Evolutionary conservation across 2,888 invertebrate genomes (phyloP).

Genomic region (Hyles lineata): DNA sequence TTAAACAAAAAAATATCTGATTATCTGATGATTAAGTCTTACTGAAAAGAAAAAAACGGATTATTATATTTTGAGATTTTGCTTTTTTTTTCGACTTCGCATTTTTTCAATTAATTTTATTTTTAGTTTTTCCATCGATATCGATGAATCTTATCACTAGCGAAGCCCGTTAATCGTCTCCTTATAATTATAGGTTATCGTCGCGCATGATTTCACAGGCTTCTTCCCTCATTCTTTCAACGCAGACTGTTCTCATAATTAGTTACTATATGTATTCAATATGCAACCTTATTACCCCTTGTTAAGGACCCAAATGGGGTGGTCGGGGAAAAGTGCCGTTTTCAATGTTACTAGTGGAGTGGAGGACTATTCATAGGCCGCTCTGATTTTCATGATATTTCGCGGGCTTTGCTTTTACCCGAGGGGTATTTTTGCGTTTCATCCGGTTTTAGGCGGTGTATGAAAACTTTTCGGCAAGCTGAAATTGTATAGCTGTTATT

Average conservation of each 20-base stretch:
- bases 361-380: conserved; percentile 62
- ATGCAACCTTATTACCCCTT: conserved; percentile 36
- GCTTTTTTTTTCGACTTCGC: too few species aligned
- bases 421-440: conserved; percentile 43
- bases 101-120: background rate
- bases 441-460: conserved; percentile 33
- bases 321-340: conserved; percentile 37
- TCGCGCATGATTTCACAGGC: conserved; percentile 69
- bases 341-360: conserved; percentile 60
- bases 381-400: conserved; percentile 55
- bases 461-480: conserved; percentile 6
- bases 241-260: conserved; percentile 56
- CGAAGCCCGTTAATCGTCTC: conserved; percentile 61
- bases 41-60: too few species aligned
- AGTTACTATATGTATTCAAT: conserved; percentile 46
- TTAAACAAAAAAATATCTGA: too few species aligned
- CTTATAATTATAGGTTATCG: conserved; percentile 71
- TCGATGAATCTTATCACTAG: conserved; percentile 46
- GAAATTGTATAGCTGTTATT: conserved; percentile 17
- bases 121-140: conserved; percentile 33
- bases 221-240: conserved; percentile 63
- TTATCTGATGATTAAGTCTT: too few species aligned
- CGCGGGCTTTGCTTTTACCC: conserved; percentile 42
- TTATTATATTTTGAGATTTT: too few species aligned
- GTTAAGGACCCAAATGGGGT: conserved; percentile 41